phyloP scores from a whole-genome alignment of 2,797 vertebrate species.

The Anisognathus igniventris region DNA sequence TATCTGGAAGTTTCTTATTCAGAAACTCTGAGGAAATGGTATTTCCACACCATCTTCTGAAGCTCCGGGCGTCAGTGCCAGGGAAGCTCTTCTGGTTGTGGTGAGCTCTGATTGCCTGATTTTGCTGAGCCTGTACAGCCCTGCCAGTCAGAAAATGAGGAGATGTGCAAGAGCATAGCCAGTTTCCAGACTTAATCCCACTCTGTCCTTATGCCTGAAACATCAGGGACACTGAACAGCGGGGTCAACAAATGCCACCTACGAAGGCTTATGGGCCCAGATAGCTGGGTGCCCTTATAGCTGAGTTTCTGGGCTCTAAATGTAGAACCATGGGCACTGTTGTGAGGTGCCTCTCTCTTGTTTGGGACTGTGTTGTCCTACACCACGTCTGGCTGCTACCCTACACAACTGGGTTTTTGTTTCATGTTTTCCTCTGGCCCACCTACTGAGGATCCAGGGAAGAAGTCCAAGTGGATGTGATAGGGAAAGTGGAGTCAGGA shows the following conservation, averaged over 20 bases:
- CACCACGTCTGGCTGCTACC: not conserved
- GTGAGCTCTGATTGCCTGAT: not conserved
- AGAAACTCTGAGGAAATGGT: not conserved
- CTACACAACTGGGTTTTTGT: rapidly evolving
- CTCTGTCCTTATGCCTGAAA: not conserved
- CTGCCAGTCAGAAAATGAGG: not conserved
- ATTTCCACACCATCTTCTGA: not conserved
- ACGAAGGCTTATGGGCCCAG: not conserved
- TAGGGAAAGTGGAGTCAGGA: not conserved
- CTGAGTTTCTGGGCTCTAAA: not conserved
- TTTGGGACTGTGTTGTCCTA: not conserved
- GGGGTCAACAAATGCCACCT: not conserved
- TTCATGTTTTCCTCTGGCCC: not conserved
- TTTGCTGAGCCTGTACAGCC: not conserved
- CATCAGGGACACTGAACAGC: not conserved
- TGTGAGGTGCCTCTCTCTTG: not conserved
- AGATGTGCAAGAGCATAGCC: not conserved
- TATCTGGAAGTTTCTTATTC: not conserved
- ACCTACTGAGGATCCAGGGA: not conserved
- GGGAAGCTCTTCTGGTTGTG: not conserved
- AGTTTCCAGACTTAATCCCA: not conserved
- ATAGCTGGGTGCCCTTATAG: rapidly evolving
- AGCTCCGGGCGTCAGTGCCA: not conserved
- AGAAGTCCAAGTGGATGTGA: not conserved
- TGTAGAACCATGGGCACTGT: not conserved